phyloP scores from a whole-genome alignment of 2,888 invertebrate genomes.

The Perizoma affinitatum region DNA sequence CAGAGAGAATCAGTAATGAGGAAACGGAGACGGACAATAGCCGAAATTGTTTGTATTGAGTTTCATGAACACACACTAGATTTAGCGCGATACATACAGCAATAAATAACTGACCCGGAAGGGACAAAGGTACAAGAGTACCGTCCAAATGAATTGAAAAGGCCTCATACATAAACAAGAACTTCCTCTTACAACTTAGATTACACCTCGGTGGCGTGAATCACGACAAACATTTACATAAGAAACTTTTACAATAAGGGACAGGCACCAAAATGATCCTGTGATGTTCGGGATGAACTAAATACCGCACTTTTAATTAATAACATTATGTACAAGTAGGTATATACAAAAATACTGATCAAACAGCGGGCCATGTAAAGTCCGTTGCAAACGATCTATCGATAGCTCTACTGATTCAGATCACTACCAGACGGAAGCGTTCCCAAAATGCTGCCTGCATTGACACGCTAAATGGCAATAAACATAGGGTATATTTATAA shows the following conservation, averaged over 20 bases:
- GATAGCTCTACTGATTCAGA: too few relatives aligned
- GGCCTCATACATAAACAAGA: slow-evolving; percentile 80
- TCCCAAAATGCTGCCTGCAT: too few relatives aligned
- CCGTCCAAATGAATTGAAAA: slow-evolving; percentile 81
- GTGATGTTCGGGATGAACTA: background rate
- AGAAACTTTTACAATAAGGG: slow-evolving; percentile 19
- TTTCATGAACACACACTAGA: slow-evolving; percentile 65
- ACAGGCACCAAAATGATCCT: background rate
- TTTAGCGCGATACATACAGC: slow-evolving; percentile 73
- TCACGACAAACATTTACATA: slow-evolving; percentile 66
- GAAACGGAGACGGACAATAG: slow-evolving; percentile 44
- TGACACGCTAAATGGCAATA: too few relatives aligned
- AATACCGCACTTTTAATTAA: too few relatives aligned
- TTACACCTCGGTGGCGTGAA: slow-evolving; percentile 63
- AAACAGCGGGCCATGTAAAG: too few relatives aligned
- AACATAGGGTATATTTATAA: too few relatives aligned
- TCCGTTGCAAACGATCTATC: too few relatives aligned
- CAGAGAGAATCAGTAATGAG: slow-evolving; percentile 44
- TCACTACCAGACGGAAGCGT: too few relatives aligned
- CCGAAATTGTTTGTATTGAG: slow-evolving; percentile 54
- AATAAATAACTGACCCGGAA: slow-evolving; percentile 82
- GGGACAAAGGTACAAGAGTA: slow-evolving; percentile 78
- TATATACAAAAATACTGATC: too few relatives aligned
- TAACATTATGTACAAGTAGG: too few relatives aligned
- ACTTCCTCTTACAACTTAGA: slow-evolving; percentile 58